phyloP scores from a whole-genome alignment of 2,797 vertebrate genomes.

The Novumbra hubbsi region DNA sequence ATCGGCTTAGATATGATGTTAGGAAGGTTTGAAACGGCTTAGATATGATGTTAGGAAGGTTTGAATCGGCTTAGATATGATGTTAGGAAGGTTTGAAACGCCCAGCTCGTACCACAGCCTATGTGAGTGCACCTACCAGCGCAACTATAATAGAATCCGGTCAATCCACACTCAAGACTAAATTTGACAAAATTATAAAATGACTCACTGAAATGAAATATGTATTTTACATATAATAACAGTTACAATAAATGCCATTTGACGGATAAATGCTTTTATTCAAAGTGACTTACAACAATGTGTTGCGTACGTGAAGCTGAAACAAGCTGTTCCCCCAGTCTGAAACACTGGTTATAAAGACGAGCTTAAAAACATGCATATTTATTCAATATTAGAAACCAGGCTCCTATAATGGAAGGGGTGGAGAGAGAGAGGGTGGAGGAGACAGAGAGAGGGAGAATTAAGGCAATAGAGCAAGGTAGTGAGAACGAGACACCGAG shows the following conservation, averaged over 20 bases:
- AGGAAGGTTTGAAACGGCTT: too few relatives aligned
- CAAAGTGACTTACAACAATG: neutral
- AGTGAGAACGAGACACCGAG: too few relatives aligned
- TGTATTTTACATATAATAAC: conserved; percentile 7
- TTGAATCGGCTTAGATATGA: too few relatives aligned
- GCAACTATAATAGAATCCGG: too few relatives aligned
- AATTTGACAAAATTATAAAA: neutral
- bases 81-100: too few relatives aligned
- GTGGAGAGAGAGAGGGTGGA: neutral
- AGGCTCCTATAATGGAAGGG: neutral
- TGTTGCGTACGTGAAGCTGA: neutral
- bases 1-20: too few relatives aligned
- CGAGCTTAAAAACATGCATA: neutral
- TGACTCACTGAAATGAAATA: too few relatives aligned
- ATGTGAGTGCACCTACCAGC: too few relatives aligned
- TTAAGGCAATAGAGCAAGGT: too few relatives aligned
- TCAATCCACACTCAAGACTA: conserved; percentile 6
- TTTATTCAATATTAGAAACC: neutral
- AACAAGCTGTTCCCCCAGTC: neutral
- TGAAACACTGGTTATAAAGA: neutral
- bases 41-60: too few relatives aligned
- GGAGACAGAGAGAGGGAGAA: too few relatives aligned
- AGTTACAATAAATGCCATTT: neutral
- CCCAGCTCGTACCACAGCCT: too few relatives aligned
- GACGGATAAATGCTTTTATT: neutral